phyloP scores from a whole-genome alignment of 2,888 invertebrate genomes.

The Apamea crenata region DNA sequence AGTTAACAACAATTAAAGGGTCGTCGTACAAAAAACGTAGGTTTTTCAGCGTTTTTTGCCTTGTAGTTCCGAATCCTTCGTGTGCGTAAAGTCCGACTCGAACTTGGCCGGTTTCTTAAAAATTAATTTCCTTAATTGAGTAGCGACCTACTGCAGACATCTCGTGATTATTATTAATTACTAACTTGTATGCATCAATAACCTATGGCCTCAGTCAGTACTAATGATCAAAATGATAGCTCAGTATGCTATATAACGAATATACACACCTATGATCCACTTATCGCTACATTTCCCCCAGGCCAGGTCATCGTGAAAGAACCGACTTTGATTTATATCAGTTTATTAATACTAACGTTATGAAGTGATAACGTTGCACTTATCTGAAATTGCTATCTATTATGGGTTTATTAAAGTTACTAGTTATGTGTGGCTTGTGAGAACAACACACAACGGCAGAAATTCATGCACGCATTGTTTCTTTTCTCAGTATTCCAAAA shows the following conservation, averaged over 20 bases:
- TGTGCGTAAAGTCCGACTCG: too few species aligned
- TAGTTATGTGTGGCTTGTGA: background rate
- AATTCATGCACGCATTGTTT: slow-evolving; percentile 65
- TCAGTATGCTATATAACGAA: slow-evolving; percentile 4
- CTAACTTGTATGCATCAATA: slow-evolving; percentile 2
- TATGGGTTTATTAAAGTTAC: slow-evolving; percentile 10
- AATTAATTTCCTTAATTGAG: background rate
- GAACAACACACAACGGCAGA: slow-evolving; percentile 42
- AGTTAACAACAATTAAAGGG: too few species aligned
- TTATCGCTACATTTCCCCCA: slow-evolving; percentile 35
- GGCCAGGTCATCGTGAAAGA: slow-evolving; percentile 39
- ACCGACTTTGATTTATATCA: slow-evolving; percentile 51
- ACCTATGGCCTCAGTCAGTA: slow-evolving; percentile 35
- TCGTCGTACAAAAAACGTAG: too few species aligned
- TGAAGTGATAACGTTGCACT: slow-evolving; percentile 38
- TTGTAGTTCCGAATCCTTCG: too few species aligned
- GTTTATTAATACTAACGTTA: slow-evolving; percentile 42
- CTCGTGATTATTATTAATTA: slow-evolving; percentile 6
- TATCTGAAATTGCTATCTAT: slow-evolving; percentile 43
- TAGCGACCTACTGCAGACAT: background rate
- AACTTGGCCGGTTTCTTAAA: too few species aligned
- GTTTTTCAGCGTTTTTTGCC: too few species aligned
- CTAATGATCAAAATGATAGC: background rate
- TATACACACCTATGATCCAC: background rate
- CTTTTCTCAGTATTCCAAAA: slow-evolving; percentile 32